A percentile compares a stretch with the other conserved stretches of the same genome.
Conservation (phyloP, 2,113 vertebrate genomes). For the Vombatus ursinus region DNA sequence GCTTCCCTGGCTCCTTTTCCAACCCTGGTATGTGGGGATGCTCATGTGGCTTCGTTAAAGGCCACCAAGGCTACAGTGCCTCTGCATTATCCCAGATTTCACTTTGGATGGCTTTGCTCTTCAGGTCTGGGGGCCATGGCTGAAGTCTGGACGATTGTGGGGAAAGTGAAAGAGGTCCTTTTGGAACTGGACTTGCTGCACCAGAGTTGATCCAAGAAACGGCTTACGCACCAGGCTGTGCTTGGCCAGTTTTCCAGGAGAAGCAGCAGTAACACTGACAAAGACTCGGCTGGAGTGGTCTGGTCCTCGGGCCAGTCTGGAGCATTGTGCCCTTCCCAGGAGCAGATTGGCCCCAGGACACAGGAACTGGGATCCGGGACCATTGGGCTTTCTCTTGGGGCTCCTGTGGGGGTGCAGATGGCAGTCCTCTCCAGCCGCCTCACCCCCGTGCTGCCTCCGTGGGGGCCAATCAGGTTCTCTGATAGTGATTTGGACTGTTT, state of each 20-base stretch:
- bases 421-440: neutral
- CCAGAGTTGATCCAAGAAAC: conserved; percentile 60
- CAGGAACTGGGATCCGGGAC: neutral
- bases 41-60: neutral
- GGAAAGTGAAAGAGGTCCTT: conserved; percentile 82
- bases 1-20: neutral
- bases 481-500: neutral
- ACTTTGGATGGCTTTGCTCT: conserved; percentile 22
- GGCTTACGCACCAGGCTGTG: neutral
- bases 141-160: conserved; percentile 91
- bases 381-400: neutral
- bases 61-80: neutral
- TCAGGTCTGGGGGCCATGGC: conserved; percentile 97
- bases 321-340: neutral
- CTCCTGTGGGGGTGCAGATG: neutral
- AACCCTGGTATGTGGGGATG: neutral
- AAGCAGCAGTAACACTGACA: neutral
- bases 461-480: neutral
- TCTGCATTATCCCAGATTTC: neutral
- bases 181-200: conserved; percentile 20
- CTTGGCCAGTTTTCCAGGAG: neutral
- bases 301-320: neutral
- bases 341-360: neutral
- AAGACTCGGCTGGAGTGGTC: neutral
- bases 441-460: neutral